Base-by-base conservation (phyloP, 1,140 invertebrate genomes). In the Zaprionus davidi region DNA sequence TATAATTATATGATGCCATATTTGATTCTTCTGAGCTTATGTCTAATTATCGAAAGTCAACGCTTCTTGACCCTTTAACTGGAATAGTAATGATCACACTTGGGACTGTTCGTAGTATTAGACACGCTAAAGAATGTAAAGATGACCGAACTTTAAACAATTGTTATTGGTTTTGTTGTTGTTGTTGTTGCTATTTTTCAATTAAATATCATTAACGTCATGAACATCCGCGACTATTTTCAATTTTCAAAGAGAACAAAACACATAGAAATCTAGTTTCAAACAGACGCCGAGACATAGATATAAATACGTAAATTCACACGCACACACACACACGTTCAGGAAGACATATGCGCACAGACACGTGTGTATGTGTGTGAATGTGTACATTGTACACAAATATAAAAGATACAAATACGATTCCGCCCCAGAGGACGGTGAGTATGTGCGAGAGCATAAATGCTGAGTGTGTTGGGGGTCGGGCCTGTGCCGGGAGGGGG, bases 221-320 rank as follows among this genome's bases (percentile, higher is more conserved):
- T 80, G 60, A 80, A 55, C 76, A 70, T 80, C 78, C 78, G 75
- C 66, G 71, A 62, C 60, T 71, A 71, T 80, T 78, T 80, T 80
- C 65, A 76, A 77, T 80, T 80, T 80, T 80, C 71, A 71, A 80
- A 73, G 67, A 76, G 73, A 79, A 58, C 38, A 60, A 76, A 62
- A 71, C 49, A 60, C 58, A 74, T 15, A 63, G 53, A 68, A 64
- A 53, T 74, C 41, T 74, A 58, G 34, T 31, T 46, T 28, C 55
- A 38, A 36, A 65, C 62, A 65, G 17, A 36, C 24, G 31, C 17
- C 46, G 46, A 51, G 22, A 7, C 22, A 62, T 46, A 24, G 22
- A 49, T 49, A 41, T 49, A 62, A 17, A 28, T 59, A 55, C 28
- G 36, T 49, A 68, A 15, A 20, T 57, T 36, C 58, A 53, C 51